Evolutionary conservation across 2,797 vertebrate genomes (phyloP), one percentile per base, ranked within the genome.

Genomic region (Melanotaenia maccullochi): DNA sequence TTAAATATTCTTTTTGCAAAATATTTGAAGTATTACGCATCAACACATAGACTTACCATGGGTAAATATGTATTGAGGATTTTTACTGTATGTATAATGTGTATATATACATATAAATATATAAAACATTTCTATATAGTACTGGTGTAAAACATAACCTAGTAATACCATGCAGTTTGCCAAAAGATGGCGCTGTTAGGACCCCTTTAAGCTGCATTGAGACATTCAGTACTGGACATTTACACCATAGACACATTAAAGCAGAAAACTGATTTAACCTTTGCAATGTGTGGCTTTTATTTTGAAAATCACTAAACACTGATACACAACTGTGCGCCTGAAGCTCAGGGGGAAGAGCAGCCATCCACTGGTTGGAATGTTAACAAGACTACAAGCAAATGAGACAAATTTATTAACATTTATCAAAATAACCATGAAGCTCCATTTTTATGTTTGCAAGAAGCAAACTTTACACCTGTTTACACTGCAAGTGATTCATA

Each of bases 101-200:
- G 54, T 56, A 32, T 30, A 32, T 30, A 52, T 52, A 52, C 13
- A 52, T 25, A 25, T 52, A 52, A 13, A 78, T 88, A 80, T 87
- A 87, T 92, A 90, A 86, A 87, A 88, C 80, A 88, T 90, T 85
- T 91, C 81, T 86, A 86, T 85, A 87, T 81, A 80, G 82, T 85
- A 80, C 74, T 85, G 78, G 84, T 86, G 81, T 90, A 88, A 84
- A 82, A 77, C 76, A 67, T 79, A 81, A 80, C 72, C 75, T 78
- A 79, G 83, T 84, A 73, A 78, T 73, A 72, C 62, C 64, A 65
- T 69, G 56, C 68, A 63, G 86, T 76, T 87, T 87, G 87, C 90
- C 91, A 90, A 86, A 85, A 85, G 90, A 75, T 87, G 89, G 90
- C 85, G 44, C 83, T 89, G 73, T 90, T 87, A 70, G 64, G 78